These are phyloP conservation scores for Etheostoma perlongum DNA, from an alignment of 2,797 vertebrate genomes.

Conservation along the genomic window DNA sequence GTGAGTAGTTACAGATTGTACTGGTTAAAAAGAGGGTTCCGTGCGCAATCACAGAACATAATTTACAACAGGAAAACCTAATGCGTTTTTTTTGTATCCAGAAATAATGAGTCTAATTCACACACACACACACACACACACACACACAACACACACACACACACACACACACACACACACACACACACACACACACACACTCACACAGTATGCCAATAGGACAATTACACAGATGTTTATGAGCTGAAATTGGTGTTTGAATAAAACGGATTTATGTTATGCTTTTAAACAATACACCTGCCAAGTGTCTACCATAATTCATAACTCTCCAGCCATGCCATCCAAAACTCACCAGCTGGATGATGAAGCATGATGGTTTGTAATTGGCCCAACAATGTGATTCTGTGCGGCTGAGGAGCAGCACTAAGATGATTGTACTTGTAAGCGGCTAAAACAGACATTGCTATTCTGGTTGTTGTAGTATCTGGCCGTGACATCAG, in stretches of 20 bases:
- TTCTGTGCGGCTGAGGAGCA: slow-evolving; percentile 46
- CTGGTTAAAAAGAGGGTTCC: not conserved
- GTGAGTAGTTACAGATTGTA: slow-evolving; percentile 87
- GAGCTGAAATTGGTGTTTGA: slow-evolving; percentile 22
- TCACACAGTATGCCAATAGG: slow-evolving; percentile 6
- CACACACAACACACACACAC: not conserved
- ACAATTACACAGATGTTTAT: slow-evolving; percentile 37
- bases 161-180: slow-evolving; percentile 3
- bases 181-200: slow-evolving; percentile 7
- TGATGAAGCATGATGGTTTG: slow-evolving; percentile 45
- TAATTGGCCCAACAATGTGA: slow-evolving; percentile 49
- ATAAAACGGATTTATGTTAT: slow-evolving; percentile 11
- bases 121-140: not conserved
- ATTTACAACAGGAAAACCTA: not conserved
- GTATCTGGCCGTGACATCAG: slow-evolving; percentile 4
- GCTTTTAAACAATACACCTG: slow-evolving; percentile 39
- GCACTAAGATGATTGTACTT: slow-evolving; percentile 33
- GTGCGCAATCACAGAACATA: not conserved
- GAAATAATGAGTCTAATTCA: not conserved
- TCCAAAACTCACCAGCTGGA: slow-evolving; percentile 62
- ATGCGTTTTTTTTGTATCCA: no score
- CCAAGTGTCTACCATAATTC: slow-evolving; percentile 44
- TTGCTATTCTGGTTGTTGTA: not conserved
- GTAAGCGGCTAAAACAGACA: slow-evolving; percentile 15
- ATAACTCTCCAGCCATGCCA: slow-evolving; percentile 34